Base-by-base conservation (phyloP, 2,797 vertebrate species). In the Tokudaia tokunoshimensis region DNA sequence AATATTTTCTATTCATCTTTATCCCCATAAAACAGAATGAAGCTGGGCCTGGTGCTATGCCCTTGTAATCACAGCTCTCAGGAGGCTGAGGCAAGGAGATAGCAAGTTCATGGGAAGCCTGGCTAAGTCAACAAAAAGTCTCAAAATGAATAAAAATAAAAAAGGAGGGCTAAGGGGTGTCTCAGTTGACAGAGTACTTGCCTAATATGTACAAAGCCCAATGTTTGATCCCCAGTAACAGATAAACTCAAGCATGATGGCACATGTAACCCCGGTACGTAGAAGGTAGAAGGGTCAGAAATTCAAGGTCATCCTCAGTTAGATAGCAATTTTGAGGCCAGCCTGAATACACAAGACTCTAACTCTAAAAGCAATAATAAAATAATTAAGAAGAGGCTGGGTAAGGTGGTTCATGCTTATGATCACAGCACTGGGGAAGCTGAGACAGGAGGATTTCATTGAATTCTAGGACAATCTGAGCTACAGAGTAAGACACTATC, bases 1-100 rank as follows among this genome's bases (percentile, higher is more conserved):
- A 55, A 52, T 44, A 75, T 82, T 92, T 70, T 86, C 74, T 83
- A 89, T 24, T 76, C 55, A 79, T 80, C 37, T 93, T 79, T 93
- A 34, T 22, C n/a, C n/a, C 37, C 44, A 70, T 26, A 41, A 59
- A 85, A 93, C 29, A 78, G 17, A 89, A 78, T 17, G 29, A 34
- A 78, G 41, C 20, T 24, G 20, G 29, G 20, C 20, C 31, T 59
- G 15, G n/a, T 59, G 34, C 2, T 72, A 4, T 13, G 37, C 24
- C 31, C 3, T 72, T 72, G 31, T 55, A 52, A n/a, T 37, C 34
- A n/a, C 24, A 52, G 44, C 34, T 52, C 63, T 74, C 67, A 76
- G 72, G 72, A 89, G 55, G 72, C 37, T 34, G 55, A 76, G 86
- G 37, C 37, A 76, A 34, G 37, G 47, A 37, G 26, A 20, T 44